phyloP scores from a whole-genome alignment of 2,113 vertebrate genomes.

The Stigmatopora argus region DNA sequence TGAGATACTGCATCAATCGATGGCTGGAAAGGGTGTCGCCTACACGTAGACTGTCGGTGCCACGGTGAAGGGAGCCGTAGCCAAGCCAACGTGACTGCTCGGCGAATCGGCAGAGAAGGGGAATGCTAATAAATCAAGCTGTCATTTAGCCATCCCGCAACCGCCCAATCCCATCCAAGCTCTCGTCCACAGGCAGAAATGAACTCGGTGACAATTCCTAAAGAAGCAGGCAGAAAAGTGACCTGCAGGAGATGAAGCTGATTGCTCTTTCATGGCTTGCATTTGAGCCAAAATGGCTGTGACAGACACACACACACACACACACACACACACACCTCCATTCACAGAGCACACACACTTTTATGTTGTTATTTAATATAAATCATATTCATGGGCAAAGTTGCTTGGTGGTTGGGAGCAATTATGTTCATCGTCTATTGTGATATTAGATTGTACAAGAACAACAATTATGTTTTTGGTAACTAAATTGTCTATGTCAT shows the following conservation, averaged over 20 bases:
- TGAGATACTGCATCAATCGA: too few species aligned
- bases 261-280: slow-evolving; percentile 47
- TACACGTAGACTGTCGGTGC: too few species aligned
- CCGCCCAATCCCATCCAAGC: not conserved
- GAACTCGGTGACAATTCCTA: slow-evolving; percentile 45
- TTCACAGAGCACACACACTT: slow-evolving; percentile 8
- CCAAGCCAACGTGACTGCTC: slow-evolving; percentile 22
- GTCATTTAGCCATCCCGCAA: slow-evolving; percentile 35
- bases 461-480: too few species aligned
- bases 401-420: slow-evolving; percentile 6
- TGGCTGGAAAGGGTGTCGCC: too few species aligned
- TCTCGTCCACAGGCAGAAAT: slow-evolving; percentile 24
- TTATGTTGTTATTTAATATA: slow-evolving; percentile 1
- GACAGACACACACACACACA: slow-evolving; percentile 7
- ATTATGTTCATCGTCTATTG: not conserved
- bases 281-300: slow-evolving; percentile 51
- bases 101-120: slow-evolving; percentile 23
- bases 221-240: slow-evolving; percentile 37
- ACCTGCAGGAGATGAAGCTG: slow-evolving; percentile 49
- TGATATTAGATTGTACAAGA: not conserved
- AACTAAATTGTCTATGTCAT: too few species aligned
- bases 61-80: not conserved
- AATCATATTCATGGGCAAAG: slow-evolving; percentile 20
- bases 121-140: slow-evolving; percentile 49
- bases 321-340: slow-evolving; percentile 4